phyloP scores from a whole-genome alignment of 2,888 invertebrate species.

The Patella ulyssiponensis region DNA sequence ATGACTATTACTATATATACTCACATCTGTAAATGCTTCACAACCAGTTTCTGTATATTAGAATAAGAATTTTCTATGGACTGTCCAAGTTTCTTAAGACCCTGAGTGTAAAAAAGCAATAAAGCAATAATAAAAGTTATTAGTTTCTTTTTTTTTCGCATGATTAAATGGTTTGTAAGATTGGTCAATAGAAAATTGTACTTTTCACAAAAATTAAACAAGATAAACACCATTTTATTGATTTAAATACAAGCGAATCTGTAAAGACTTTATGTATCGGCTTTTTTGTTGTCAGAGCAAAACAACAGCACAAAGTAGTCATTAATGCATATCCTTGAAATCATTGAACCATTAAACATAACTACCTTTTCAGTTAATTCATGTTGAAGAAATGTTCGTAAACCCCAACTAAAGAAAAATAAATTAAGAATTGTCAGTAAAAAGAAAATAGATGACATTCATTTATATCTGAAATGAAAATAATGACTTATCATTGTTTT shows the following conservation, averaged over 20 bases:
- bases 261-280: neutral
- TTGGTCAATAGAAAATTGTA: too few species aligned
- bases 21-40: constrained; percentile 73
- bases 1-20: constrained; percentile 14
- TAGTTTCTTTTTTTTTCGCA: too few species aligned
- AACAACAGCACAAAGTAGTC: neutral
- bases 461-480: neutral
- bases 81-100: constrained; percentile 91
- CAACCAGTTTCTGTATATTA: constrained; percentile 91
- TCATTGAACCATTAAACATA: neutral
- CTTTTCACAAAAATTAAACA: neutral
- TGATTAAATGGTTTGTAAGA: too few species aligned
- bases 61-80: constrained; percentile 95
- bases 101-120: constrained; percentile 72
- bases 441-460: neutral
- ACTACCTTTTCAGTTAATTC: constrained; percentile 86
- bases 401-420: constrained; percentile 76
- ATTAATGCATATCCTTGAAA: neutral
- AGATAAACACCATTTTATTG: neutral
- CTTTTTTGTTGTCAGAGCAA: neutral
- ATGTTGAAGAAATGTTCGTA: constrained; percentile 80
- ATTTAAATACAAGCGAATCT: neutral
- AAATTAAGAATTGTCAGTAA: neutral
- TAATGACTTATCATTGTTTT: neutral
- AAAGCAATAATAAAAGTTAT: too few species aligned